A percentile compares a stretch with the other conserved stretches of the same genome.
Evolutionary conservation across 2,888 invertebrate genomes (phyloP).

Genomic region (Digitonthophagus gazella): DNA sequence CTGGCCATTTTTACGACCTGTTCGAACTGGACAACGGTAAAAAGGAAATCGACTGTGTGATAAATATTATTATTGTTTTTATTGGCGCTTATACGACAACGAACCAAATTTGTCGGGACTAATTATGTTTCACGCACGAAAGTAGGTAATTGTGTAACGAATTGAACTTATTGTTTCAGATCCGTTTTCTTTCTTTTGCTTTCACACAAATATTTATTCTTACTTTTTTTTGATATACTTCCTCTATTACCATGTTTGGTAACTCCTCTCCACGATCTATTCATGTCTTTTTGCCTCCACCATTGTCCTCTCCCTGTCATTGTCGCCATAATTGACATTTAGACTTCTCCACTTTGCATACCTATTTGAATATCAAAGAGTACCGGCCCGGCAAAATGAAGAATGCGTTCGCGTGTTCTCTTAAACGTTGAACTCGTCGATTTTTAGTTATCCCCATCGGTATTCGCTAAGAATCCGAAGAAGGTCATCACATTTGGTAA

Average conservation of each 20-base stretch:
- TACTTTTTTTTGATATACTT: no score
- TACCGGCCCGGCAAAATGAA: not conserved
- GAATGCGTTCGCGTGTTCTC: not conserved
- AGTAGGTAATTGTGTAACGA: not conserved
- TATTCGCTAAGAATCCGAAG: no score
- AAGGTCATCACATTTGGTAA: not conserved
- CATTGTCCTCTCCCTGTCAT: not conserved
- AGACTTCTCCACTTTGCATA: not conserved
- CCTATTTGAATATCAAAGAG: not conserved
- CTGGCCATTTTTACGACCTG: conserved; percentile 11
- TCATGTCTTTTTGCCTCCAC: not conserved
- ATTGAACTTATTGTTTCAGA: not conserved
- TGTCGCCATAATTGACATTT: not conserved
- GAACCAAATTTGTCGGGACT: conserved; percentile 3
- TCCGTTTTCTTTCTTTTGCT: not conserved
- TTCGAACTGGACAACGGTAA: conserved; percentile 5
- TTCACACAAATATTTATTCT: no score
- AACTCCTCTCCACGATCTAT: no score
- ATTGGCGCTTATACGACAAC: not conserved
- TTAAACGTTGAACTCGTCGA: not conserved
- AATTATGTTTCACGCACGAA: not conserved
- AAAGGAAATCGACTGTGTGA: conserved; percentile 4
- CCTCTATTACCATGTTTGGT: not conserved
- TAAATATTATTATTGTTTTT: conserved; percentile 16
- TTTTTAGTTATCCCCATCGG: not conserved